A percentile compares a stretch with the other conserved stretches of the same genome.
Evolutionary conservation across 2,113 vertebrate species (phyloP).

Genomic region (Oriolus oriolus): DNA sequence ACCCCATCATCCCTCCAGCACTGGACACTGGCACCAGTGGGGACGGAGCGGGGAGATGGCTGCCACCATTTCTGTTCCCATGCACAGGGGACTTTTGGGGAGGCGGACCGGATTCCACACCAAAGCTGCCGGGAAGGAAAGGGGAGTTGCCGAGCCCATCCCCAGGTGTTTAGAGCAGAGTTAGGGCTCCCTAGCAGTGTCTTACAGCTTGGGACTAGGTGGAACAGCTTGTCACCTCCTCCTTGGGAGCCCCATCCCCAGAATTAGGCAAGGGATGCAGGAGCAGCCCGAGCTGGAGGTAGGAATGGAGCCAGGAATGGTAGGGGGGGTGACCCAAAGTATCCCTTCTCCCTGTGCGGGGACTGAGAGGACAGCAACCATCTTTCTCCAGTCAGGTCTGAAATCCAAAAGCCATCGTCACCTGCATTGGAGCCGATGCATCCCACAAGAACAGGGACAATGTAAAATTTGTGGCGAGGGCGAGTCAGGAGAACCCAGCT

Average conservation of each 20-base stretch:
- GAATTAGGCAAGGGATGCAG: not conserved
- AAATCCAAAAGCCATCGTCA: not conserved
- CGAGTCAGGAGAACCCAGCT: not conserved
- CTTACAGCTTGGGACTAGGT: too few species aligned
- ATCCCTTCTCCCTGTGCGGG: fast-evolving
- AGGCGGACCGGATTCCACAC: not conserved
- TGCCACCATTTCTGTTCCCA: not conserved
- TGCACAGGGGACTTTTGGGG: not conserved
- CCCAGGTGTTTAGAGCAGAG: not conserved
- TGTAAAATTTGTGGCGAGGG: not conserved
- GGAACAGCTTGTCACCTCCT: not conserved
- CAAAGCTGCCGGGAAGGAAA: not conserved
- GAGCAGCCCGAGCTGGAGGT: not conserved
- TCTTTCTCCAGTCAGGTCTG: not conserved
- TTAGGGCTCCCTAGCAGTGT: not conserved
- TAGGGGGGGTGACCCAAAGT: not conserved
- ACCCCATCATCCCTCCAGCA: not conserved
- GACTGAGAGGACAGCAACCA: not conserved
- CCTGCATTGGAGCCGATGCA: not conserved
- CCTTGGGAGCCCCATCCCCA: not conserved
- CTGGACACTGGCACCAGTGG: not conserved
- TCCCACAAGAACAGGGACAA: not conserved
- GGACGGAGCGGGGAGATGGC: not conserved
- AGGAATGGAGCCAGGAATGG: not conserved
- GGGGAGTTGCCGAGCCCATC: not conserved